A percentile compares a stretch with the other conserved stretches of the same genome.
Conservation (phyloP, 2,888 invertebrate genomes). For the Noctua fimbriata region DNA sequence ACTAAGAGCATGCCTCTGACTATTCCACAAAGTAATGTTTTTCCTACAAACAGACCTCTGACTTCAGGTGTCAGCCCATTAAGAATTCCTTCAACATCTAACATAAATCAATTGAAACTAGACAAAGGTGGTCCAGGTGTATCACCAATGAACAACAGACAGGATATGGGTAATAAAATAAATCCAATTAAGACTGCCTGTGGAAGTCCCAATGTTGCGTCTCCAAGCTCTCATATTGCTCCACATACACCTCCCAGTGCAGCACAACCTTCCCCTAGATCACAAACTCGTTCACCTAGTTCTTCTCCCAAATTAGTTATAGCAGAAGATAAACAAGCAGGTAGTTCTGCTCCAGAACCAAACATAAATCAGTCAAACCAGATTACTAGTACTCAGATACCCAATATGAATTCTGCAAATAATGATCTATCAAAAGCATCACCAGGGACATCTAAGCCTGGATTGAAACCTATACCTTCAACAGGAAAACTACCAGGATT, state of each 20-base stretch:
- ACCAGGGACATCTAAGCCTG: constrained; percentile 82
- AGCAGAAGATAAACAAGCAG: constrained; percentile 87
- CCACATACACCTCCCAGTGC: constrained; percentile 76
- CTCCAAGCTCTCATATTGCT: constrained; percentile 77
- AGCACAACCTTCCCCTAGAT: constrained; percentile 83
- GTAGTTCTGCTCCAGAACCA: constrained; percentile 75
- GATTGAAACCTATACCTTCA: constrained; percentile 78
- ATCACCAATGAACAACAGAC: constrained; percentile 74
- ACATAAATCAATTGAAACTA: constrained; percentile 80
- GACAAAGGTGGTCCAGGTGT: constrained; percentile 77
- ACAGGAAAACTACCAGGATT: constrained; percentile 79
- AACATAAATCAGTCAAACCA: constrained; percentile 85
- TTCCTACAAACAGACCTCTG: constrained; percentile 79
- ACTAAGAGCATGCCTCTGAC: constrained; percentile 78
- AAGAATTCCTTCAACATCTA: constrained; percentile 81
- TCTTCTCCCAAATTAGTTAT: constrained; percentile 89
- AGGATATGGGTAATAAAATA: constrained; percentile 75
- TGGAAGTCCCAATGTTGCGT: constrained; percentile 74
- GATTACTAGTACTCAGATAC: constrained; percentile 84
- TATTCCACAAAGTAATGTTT: constrained; percentile 79
- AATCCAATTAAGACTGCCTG: constrained; percentile 75
- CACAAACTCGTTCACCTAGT: constrained; percentile 88
- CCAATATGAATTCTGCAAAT: constrained; percentile 77
- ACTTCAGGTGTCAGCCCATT: constrained; percentile 75
- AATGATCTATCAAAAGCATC: constrained; percentile 78